Base-by-base conservation (phyloP, 2,797 vertebrate genomes). In the Sarcoramphus papa region DNA sequence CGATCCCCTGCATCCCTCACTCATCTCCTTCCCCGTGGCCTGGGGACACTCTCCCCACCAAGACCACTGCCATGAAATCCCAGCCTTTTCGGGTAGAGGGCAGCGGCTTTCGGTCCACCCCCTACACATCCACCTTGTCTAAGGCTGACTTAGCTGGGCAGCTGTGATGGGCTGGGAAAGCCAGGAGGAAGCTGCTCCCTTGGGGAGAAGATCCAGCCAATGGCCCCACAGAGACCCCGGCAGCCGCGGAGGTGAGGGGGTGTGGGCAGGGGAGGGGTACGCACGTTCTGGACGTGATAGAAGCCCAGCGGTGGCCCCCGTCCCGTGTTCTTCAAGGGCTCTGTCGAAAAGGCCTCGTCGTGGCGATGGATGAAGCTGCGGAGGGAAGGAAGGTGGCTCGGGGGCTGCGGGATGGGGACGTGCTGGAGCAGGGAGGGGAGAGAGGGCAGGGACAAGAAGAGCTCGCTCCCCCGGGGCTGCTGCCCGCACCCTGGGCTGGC, bases 261-360 rank as follows among this genome's bases (percentile, higher is more conserved):
- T 86, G 21, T 6, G 40, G 60, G 10, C n/a, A 30, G 31, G 7
- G 16, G 27, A 91, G 31, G 22, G 40, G 6, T 77, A 97, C 99
- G 74, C 97, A 99, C 99, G 1, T 99, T 99, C 84, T 99, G 99
- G 59, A 99, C 99, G 1, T 99, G 99, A 95, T 99, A 99, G 98
- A 99, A 99, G 67, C 99, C 99, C 7, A 99, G 98, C 0, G 99
- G 99, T 28, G 99, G 99, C 4, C 99, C 99, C 11, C 98, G 98
- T 54, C 99, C 99, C 0, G 99, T 99, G 98, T 99, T 99, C 97
- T 99, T 99, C 85, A 99, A 96, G 7, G 99, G 99, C 60, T 99
- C 99, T 1, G 99, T 99, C 11, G 99, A 99, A 97, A 99, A 99
- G 93, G 99, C 99, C 96, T 99, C 99, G 1, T 99, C 99, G 0